phyloP scores from a whole-genome alignment of 2,113 vertebrate genomes.

The Cyprinus carpio region DNA sequence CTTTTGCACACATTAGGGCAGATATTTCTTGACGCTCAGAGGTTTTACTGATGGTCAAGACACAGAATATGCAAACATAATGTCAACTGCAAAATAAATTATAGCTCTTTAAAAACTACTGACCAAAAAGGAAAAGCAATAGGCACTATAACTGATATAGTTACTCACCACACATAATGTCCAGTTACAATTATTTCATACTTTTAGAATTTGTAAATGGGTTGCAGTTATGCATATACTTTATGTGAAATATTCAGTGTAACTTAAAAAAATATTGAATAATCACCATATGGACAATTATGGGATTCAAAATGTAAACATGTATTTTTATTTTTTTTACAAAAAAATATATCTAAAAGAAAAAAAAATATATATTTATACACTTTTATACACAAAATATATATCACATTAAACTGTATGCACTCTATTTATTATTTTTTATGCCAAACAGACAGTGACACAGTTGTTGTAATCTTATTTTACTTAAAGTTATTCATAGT shows the following conservation, averaged over 20 bases:
- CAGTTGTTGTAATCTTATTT: background rate
- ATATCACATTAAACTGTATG: background rate
- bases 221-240: constrained; percentile 19
- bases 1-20: constrained; percentile 85
- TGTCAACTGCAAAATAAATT: background rate
- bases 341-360: constrained; percentile 61
- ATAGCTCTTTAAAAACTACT: constrained; percentile 32
- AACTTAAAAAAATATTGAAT: constrained; percentile 21
- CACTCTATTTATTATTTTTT: constrained; percentile 37
- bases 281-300: constrained; percentile 14
- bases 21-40: constrained; percentile 76
- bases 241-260: constrained; percentile 37
- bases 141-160: constrained; percentile 21
- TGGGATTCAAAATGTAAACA: constrained; percentile 23
- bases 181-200: constrained; percentile 15
- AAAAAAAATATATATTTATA: constrained; percentile 79
- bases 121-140: constrained; percentile 25
- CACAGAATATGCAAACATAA: background rate
- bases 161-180: constrained; percentile 26
- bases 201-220: constrained; percentile 1
- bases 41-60: constrained; percentile 63
- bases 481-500: background rate
- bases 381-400: constrained; percentile 76
- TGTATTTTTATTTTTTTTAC: constrained; percentile 46
- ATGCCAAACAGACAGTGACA: constrained; percentile 18